Conservation (phyloP, 2,888 invertebrate species). For the Flexamia atlantica region DNA sequence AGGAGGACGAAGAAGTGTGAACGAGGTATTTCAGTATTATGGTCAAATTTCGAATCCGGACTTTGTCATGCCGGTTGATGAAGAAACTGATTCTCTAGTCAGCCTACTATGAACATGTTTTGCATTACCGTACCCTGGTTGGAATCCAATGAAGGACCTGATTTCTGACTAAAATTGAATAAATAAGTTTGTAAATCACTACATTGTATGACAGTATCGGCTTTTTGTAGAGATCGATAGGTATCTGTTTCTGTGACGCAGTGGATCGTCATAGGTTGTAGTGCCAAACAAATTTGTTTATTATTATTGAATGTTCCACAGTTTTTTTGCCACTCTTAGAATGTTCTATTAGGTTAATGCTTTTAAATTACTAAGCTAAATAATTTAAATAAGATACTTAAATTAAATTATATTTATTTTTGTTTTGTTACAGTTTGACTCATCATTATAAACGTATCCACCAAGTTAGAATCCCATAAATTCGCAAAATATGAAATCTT, state of each 20-base stretch:
- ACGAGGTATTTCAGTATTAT: slow-evolving; percentile 36
- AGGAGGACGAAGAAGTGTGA: slow-evolving; percentile 78
- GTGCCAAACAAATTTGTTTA: too few relatives aligned
- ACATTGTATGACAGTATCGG: too few relatives aligned
- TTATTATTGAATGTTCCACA: too few relatives aligned
- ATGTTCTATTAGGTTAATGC: too few relatives aligned
- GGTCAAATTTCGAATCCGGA: not conserved
- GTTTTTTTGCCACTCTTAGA: too few relatives aligned
- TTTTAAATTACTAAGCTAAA: too few relatives aligned
- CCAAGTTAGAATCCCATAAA: too few relatives aligned
- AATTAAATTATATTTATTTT: too few relatives aligned
- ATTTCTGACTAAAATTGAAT: not conserved
- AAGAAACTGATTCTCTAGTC: slow-evolving; percentile 38
- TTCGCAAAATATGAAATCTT: too few relatives aligned
- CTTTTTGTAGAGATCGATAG: not conserved
- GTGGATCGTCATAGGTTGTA: not conserved
- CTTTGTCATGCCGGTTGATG: not conserved
- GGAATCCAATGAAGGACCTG: slow-evolving; percentile 18
- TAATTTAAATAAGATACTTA: too few relatives aligned
- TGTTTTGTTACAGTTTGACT: too few relatives aligned
- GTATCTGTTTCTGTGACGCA: not conserved
- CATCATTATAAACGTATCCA: not conserved
- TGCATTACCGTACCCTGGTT: slow-evolving; percentile 14
- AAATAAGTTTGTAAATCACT: not conserved
- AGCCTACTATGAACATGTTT: slow-evolving; percentile 24